Base-by-base conservation (phyloP, 2,797 vertebrate genomes). In the Pampus argenteus region DNA sequence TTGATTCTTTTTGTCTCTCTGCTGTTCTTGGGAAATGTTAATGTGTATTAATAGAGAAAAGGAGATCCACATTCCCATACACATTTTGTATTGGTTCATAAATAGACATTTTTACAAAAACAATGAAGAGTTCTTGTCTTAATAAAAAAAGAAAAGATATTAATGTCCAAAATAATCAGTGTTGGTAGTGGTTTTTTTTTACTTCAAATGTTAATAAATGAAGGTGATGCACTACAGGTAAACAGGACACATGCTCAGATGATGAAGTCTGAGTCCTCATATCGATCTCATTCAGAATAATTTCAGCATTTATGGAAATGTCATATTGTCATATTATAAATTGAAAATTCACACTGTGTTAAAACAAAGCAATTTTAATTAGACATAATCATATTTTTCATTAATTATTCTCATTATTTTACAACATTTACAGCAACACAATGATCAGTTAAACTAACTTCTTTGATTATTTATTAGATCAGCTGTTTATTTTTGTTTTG, bases 41-140 rank as follows among this genome's bases (percentile, higher is more conserved):
- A 94, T 91, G 91, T 98, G 97, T 98, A 95, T 97, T 95, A 95
- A 94, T 94, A 93, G 93, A 93, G 86, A 91, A 91, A 90, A 94
- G 89, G 95, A 97, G 95, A 96, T 95, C 95, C 96, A 96, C 95
- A 95, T 97, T 96, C 95, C 95, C 97, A 97, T 97, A 94, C 96
- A 93, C 96, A 97, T 99, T 99, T 99, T 99, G 97, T 99, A 99
- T 98, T 94, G 95, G 96, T 97, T 98, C 97, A 97, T 96, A 97
- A 97, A 97, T 97, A 95, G 94, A 95, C 97, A 99, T 98, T 99
- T 99, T 99, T 99, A 99, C 97, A 97, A 97, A 66, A 97, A 96
- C 93, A 93, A 94, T 93, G 95, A 97, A 96, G 96, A 96, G 95
- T 99, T 98, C 96, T 97, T 98, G 97, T 98, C 97, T 98, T 98